Evolutionary conservation across 2,113 vertebrate species (phyloP).

Genomic region (Pelobates fuscus): DNA sequence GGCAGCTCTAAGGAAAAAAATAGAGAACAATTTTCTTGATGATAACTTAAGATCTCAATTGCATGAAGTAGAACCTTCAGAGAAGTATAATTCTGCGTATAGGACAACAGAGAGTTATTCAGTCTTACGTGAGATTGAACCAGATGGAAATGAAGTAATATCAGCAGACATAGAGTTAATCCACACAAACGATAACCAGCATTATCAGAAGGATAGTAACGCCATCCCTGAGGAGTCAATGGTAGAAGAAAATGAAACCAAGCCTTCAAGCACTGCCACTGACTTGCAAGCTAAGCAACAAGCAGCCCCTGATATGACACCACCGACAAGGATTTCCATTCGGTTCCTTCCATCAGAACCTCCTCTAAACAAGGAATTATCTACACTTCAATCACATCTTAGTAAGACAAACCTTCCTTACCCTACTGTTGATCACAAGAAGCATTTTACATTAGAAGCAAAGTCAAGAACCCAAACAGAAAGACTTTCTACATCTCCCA

Average conservation of each 20-base stretch:
- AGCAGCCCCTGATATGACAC: background rate
- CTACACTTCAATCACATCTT: constrained; percentile 3
- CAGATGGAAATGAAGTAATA: constrained; percentile 35
- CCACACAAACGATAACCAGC: constrained; percentile 1
- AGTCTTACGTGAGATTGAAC: background rate
- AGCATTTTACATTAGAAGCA: constrained; percentile 32
- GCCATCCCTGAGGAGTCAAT: background rate
- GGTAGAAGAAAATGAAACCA: constrained; percentile 10
- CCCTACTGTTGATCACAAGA: background rate
- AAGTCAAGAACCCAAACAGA: constrained; percentile 52
- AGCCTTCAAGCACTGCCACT: background rate
- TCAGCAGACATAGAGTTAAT: constrained; percentile 22
- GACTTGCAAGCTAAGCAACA: background rate
- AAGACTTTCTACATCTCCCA: background rate
- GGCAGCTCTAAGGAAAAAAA: background rate
- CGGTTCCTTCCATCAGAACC: background rate
- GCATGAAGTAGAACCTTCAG: background rate
- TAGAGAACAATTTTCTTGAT: constrained; percentile 26
- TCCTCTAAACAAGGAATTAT: background rate
- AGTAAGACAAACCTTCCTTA: constrained; percentile 8
- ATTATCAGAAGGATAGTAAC: constrained; percentile 31
- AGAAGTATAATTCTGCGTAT: constrained; percentile 7
- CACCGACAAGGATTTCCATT: background rate
- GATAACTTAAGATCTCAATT: constrained; percentile 18
- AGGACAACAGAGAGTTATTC: constrained; percentile 32